Base-by-base conservation (phyloP, 2,113 vertebrate species). In the Varanus salvator region DNA sequence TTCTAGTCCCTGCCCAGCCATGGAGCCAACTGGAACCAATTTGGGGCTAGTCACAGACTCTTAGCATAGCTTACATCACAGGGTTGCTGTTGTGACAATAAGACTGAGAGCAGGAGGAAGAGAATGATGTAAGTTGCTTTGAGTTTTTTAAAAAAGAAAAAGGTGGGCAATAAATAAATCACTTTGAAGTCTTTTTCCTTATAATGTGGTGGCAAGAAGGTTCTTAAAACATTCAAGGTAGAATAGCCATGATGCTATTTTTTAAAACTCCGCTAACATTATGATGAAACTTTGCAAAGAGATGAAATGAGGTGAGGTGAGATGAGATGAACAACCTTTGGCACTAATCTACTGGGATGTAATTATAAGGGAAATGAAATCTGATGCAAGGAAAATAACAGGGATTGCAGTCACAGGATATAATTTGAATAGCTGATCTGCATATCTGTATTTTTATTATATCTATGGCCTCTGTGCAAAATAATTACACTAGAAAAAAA, bases 281-380 rank as follows among this genome's bases (percentile, higher is more conserved):
- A 1, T 60, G 54, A 72, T 71, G 54, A 34, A 38, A 23, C 80
- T 38, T 60, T 57, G 72, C 86, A 72, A 81, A 75, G 80, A 50
- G 64, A 72, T 75, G 86, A 88, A 52, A 78, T 85, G 80, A 44
- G 38, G 38, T 44, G 38, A 90, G 89, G 38, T 60, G 8, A 60
- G 52, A 89, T 87, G 87, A 64, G 44, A 27, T 23, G 23, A 84
- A 93, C 6, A 84, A 12, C 87, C 85, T 78, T 87, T 17, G 6
- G 1, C 23, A 54, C 71, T 85, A 85, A 80, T 90, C 91, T 90
- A 75, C 34, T n/a, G 89, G 85, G 87, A 92, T 94, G 76, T 66
- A 94, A 91, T 90, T 91, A 93, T 86, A 66, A 81, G 57, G 21
- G 90, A 92, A 92, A 83, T 6, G 25, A 76, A 34, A 93, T 90